Evolutionary conservation across 2,113 vertebrate genomes (phyloP).

Genomic region (Stigmatopora nigra): DNA sequence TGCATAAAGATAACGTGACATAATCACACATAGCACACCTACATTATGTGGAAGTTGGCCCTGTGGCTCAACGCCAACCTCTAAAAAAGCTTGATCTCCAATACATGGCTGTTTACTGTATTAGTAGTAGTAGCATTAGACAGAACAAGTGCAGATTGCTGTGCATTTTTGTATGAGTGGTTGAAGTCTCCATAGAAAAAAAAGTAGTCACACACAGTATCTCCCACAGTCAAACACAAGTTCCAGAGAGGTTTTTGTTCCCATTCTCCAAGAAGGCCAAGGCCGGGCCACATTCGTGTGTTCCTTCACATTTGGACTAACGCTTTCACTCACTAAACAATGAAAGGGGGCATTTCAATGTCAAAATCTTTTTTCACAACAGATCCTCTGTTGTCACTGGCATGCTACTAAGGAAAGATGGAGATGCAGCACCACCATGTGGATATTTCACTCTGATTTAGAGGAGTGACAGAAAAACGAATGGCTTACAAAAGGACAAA

Average conservation of each 20-base stretch:
- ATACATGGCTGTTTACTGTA: slow-evolving; percentile 15
- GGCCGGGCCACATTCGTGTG: slow-evolving; percentile 35
- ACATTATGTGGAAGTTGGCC: neutral
- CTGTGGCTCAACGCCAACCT: slow-evolving; percentile 21
- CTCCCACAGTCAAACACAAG: slow-evolving; percentile 7
- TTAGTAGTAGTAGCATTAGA: slow-evolving; percentile 9
- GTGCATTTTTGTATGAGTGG: slow-evolving; percentile 8
- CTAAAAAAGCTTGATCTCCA: slow-evolving; percentile 18
- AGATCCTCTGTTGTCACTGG: slow-evolving; percentile 43
- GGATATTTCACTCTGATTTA: slow-evolving; percentile 17
- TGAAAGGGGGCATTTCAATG: slow-evolving; percentile 22
- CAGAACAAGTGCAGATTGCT: slow-evolving; percentile 19
- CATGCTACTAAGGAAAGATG: neutral
- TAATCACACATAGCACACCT: neutral
- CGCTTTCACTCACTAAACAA: slow-evolving; percentile 24
- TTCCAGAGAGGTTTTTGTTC: slow-evolving; percentile 15
- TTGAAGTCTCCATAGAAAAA: slow-evolving; percentile 4
- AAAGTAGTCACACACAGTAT: slow-evolving; percentile 1
- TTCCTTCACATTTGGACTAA: slow-evolving; percentile 58
- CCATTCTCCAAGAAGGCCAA: slow-evolving; percentile 24
- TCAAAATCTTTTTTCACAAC: slow-evolving; percentile 35
- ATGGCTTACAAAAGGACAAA: too few species aligned
- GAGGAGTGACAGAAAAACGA: neutral
- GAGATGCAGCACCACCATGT: slow-evolving; percentile 44
- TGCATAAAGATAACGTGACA: slow-evolving; percentile 1